Evolutionary conservation across 2,113 vertebrate genomes (phyloP).

Genomic region (Anarrhichthys ocellatus): DNA sequence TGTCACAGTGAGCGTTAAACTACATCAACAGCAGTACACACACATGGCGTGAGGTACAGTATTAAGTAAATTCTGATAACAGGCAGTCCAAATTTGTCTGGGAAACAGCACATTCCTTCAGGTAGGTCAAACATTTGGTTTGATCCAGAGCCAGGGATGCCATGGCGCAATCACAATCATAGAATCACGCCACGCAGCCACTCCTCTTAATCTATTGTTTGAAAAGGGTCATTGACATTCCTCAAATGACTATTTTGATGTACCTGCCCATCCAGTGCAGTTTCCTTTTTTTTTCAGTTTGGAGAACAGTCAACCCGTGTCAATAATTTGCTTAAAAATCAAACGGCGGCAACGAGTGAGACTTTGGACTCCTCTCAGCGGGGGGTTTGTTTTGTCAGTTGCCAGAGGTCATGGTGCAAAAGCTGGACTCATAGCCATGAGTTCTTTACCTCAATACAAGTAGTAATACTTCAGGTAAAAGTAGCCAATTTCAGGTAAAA

Average conservation of each 20-base stretch:
- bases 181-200: slow-evolving; percentile 27
- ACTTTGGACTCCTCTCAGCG: slow-evolving; percentile 74
- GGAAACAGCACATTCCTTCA: slow-evolving; percentile 47
- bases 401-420: slow-evolving; percentile 32
- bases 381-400: slow-evolving; percentile 49
- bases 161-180: slow-evolving; percentile 52
- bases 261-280: neutral
- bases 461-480: neutral
- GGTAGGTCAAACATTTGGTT: slow-evolving; percentile 44
- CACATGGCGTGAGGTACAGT: neutral
- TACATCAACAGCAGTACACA: neutral
- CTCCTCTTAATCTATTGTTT: slow-evolving; percentile 44
- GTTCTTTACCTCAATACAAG: neutral
- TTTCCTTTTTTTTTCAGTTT: slow-evolving; percentile 16
- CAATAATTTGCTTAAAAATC: slow-evolving; percentile 77
- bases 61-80: slow-evolving; percentile 40
- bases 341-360: slow-evolving; percentile 41
- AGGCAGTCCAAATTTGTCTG: slow-evolving; percentile 18
- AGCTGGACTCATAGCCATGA: neutral
- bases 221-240: slow-evolving; percentile 47
- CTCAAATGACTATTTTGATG: slow-evolving; percentile 25
- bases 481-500: neutral
- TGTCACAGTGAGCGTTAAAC: neutral
- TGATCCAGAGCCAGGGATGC: slow-evolving; percentile 42
- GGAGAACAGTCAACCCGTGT: slow-evolving; percentile 46